These are phyloP conservation scores for Cyclina sinensis DNA, from an alignment of 1,140 invertebrate species.

Conservation along the genomic window DNA sequence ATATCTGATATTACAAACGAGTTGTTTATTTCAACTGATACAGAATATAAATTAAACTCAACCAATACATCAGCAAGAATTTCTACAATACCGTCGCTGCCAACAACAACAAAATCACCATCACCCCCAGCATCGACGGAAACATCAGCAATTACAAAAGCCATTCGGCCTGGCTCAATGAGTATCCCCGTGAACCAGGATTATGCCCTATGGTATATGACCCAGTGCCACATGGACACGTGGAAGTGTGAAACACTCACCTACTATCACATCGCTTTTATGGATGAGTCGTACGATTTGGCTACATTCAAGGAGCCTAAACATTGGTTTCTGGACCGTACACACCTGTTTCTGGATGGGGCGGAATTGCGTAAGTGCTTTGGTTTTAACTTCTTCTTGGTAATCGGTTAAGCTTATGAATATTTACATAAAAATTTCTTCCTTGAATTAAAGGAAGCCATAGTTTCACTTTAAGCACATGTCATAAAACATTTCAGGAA, in stretches of 20 bases:
- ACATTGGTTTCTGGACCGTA: slow-evolving; percentile 14
- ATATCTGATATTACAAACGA: no score
- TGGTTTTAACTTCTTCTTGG: no score
- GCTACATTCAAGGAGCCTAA: background rate
- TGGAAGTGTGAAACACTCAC: slow-evolving; percentile 3
- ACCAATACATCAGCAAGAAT: no score
- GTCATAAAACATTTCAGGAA: no score
- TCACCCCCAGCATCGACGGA: background rate
- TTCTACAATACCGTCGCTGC: no score
- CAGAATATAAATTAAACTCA: no score
- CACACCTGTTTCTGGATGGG: slow-evolving; percentile 22
- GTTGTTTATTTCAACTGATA: no score
- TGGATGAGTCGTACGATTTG: background rate
- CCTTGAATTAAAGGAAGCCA: no score
- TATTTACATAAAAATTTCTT: no score
- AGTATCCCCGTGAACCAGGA: slow-evolving; percentile 31
- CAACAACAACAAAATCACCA: no score
- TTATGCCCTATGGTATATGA: slow-evolving; percentile 31
- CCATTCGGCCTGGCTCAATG: background rate
- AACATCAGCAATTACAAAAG: background rate
- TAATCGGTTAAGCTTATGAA: no score
- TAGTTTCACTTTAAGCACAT: no score
- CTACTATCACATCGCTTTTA: slow-evolving; percentile 21
- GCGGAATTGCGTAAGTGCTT: slow-evolving; percentile 23
- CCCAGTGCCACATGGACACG: slow-evolving; percentile 3